Evolutionary conservation across 2,888 invertebrate species (phyloP).

Genomic region (Ormyrus labotus): DNA sequence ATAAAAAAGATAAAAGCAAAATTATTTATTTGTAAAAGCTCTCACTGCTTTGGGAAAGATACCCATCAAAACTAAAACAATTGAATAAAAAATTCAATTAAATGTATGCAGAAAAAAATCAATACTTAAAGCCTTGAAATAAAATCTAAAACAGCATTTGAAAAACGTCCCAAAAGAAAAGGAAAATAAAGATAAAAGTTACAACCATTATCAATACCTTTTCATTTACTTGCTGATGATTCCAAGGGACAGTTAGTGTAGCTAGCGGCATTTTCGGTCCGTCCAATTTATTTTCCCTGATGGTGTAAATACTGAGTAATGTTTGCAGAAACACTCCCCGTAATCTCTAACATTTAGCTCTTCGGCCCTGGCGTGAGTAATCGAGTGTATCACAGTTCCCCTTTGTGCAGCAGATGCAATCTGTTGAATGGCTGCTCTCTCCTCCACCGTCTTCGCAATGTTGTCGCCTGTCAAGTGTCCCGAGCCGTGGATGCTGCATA

Average conservation of each 20-base stretch:
- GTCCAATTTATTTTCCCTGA: slow-evolving; percentile 19
- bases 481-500: slow-evolving; percentile 20
- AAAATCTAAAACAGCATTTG: no score
- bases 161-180: neutral
- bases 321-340: slow-evolving; percentile 13
- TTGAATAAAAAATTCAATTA: no score
- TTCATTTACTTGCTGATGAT: slow-evolving; percentile 68
- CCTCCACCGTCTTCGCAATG: neutral
- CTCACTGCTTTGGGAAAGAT: no score
- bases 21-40: no score
- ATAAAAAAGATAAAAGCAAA: neutral
- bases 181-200: neutral
- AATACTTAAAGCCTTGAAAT: no score
- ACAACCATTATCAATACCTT: slow-evolving; percentile 62
- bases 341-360: slow-evolving; percentile 52
- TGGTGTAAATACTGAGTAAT: neutral
- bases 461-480: slow-evolving; percentile 28
- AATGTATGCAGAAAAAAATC: no score
- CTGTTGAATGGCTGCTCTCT: slow-evolving; percentile 31
- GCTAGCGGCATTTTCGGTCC: slow-evolving; percentile 70
- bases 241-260: slow-evolving; percentile 72
- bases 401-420: slow-evolving; percentile 41
- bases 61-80: no score
- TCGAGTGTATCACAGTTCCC: slow-evolving; percentile 17
- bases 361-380: slow-evolving; percentile 36